Evolutionary conservation across 37 sponge, comb jelly and placozoan genomes (phyloP), one percentile per base, ranked within the genome.

Genomic region (Spongia lamella): DNA sequence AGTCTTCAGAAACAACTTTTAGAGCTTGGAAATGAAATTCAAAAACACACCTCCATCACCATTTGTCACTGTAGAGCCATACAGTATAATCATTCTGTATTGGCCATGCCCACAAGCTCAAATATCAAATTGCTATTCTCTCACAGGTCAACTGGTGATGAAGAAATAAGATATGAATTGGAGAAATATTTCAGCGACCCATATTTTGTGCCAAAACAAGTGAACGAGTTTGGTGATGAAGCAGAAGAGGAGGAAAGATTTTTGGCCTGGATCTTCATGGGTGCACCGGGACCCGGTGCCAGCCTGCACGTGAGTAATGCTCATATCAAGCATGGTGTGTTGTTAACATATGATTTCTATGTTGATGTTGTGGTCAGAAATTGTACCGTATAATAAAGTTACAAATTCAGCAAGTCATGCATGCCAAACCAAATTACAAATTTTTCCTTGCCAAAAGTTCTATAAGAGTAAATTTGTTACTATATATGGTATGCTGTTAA

Each of bases 191-290:
- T 79, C 38, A 31, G 56, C 1, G 33, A 24, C 0, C 94, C 94
- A 21, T 73, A 81, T 56, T 93, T 93, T 60, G 37, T 93, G 38
- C 88, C 84, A 13, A 38, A 55, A 34, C 60, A 25, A 11, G 9
- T 43, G 47, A 9, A 43, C 9, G 47, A 43, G 47, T 9, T 43
- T 43, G 68, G 64, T 1, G 66, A 19, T 14, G 31, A 16, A 47
- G 6, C 33, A 16, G 37, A 80, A 1, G 1, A 13, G 0, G 47
- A 76, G 21, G 32, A 29, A 1, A 3, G 21, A 0, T 62, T 21
- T 7, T 0, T 85, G 27, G 66, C 79, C 11, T 93, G 94, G 94
- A 93, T 93, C 16, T 93, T 93, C 79, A 93, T 93, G 89, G 94
- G 94, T 17, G 66, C 82, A 3, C 86, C 94, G 17, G 94, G 94